Evolutionary conservation across 2,797 vertebrate genomes (phyloP).

Genomic region (Dendrocincla fuliginosa): DNA sequence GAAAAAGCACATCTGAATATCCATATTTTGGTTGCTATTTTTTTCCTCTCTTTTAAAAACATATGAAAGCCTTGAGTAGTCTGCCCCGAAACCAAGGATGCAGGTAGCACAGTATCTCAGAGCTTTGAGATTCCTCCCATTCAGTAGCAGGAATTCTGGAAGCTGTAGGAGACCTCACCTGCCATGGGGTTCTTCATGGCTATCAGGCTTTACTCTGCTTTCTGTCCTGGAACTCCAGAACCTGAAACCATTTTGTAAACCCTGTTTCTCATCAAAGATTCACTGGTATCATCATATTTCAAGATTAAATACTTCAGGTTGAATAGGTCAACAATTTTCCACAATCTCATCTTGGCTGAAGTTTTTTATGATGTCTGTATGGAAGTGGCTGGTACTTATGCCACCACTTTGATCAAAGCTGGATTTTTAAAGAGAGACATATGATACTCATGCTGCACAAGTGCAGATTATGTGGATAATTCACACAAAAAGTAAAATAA

Average conservation of each 20-base stretch:
- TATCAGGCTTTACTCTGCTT: not conserved
- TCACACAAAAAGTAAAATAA: not conserved
- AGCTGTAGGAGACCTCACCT: not conserved
- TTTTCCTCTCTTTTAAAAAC: not conserved
- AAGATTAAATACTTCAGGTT: not conserved
- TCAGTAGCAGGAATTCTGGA: not conserved
- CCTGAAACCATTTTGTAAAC: not conserved
- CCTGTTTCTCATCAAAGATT: not conserved
- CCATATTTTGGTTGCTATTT: not conserved
- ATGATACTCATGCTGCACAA: not conserved
- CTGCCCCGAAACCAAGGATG: not conserved
- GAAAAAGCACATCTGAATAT: not conserved
- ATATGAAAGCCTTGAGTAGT: not conserved
- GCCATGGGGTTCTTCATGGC: not conserved
- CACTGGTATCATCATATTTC: not conserved
- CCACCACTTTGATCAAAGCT: not conserved
- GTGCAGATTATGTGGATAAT: not conserved
- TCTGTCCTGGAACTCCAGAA: not conserved
- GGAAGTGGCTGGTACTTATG: not conserved
- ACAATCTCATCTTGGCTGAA: not conserved
- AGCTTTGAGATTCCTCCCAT: not conserved
- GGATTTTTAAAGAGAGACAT: not conserved
- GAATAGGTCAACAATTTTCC: not conserved
- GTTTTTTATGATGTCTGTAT: not conserved
- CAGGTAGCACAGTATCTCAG: not conserved